Base-by-base conservation (phyloP, 2,888 invertebrate species). In the Archips crataeganus region DNA sequence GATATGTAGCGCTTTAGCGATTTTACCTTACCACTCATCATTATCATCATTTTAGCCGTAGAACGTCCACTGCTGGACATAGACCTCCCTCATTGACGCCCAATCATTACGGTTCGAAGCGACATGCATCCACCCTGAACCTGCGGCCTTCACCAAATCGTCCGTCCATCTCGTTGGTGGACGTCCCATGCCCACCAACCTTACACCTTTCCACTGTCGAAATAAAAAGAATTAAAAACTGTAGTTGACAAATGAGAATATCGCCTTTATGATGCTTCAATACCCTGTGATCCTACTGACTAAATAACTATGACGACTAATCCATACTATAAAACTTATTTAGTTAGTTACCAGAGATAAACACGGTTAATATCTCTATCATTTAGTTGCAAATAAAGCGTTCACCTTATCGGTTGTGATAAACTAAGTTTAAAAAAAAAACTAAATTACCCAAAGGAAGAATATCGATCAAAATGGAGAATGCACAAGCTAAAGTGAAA, bases 251-350 rank as follows among this genome's bases (percentile, higher is more conserved):
- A 3, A 0, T 13, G 13, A 1, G 13, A 0, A 13, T 49, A 2
- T 49, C 47, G 0, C 23, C 47, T 11, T 13, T 4, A n/a, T 49
- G 13, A 13, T 13, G 5, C n/a, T 10, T 42, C 11, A 3, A 10
- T 3, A 45, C 11, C 3, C 11, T 3, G 45, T 54, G 8, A 54
- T 54, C 23, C 2, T 6, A 2, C 8, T 60, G 57, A 42, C 51
- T 42, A 64, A 60, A 60, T 74, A 64, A 64, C 59, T 36, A 64
- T 60, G 34, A 45, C 64, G 39, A 60, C 59, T 69, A 64, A 74
- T 73, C 70, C 47, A 23, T 13, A 54, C 32, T 34, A 70, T 63
- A 70, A 70, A 57, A 11, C 32, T 65, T 39, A 60, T 54, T 47
- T 15, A 51, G 60, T 54, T 54, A 60, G 34, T 4, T 49, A 39